Evolutionary conservation across 2,888 invertebrate genomes (phyloP).

Genomic region (Notocelia uddmanniana): DNA sequence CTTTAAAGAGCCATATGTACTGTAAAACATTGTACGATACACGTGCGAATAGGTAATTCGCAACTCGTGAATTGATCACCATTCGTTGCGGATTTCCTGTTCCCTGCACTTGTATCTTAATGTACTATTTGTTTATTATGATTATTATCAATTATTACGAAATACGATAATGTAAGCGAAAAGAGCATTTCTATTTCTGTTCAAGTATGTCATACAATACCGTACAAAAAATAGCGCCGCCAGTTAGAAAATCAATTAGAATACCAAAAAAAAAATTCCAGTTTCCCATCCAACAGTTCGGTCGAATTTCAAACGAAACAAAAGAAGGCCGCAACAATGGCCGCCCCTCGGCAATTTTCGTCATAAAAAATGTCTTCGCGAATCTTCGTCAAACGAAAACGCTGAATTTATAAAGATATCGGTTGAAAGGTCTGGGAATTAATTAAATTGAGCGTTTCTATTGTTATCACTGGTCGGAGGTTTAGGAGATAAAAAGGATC

Average conservation of each 20-base stretch:
- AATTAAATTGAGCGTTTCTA: constrained; percentile 40
- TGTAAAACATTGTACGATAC: too few species aligned
- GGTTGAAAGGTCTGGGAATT: constrained; percentile 42
- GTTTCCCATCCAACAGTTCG: constrained; percentile 32
- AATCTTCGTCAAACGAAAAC: constrained; percentile 46
- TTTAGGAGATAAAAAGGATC: constrained; percentile 39
- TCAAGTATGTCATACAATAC: not conserved
- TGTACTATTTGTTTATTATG: too few species aligned
- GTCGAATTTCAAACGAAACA: constrained; percentile 47
- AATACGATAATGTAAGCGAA: too few species aligned
- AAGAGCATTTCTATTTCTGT: not conserved
- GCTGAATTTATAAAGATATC: constrained; percentile 43
- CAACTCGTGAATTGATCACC: too few species aligned
- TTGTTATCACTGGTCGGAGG: constrained; percentile 38
- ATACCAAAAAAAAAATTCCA: constrained; percentile 40
- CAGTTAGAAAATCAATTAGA: constrained; percentile 34
- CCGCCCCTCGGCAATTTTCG: constrained; percentile 48
- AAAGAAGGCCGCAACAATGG: constrained; percentile 48
- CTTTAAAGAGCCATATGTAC: too few species aligned
- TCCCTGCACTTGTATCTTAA: too few species aligned
- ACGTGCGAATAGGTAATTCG: too few species aligned
- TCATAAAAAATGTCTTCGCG: constrained; percentile 49
- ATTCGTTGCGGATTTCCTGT: too few species aligned
- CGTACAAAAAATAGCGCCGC: not conserved
- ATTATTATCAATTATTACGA: too few species aligned